Base-by-base conservation (phyloP, 2,888 invertebrate species). In the Tachina fera region DNA sequence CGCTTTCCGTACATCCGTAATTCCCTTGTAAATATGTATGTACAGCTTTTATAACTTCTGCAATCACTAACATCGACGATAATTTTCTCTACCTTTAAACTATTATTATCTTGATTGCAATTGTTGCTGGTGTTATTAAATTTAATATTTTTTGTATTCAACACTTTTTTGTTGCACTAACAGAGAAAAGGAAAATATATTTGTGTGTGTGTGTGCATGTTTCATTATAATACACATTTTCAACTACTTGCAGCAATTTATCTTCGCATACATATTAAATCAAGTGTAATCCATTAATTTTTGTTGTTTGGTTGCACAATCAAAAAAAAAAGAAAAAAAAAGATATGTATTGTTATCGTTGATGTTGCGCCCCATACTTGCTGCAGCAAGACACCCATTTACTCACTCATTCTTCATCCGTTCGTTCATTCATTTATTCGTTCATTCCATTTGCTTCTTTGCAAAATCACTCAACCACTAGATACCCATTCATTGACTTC, bases 221-320 rank as follows among this genome's bases (percentile, higher is more conserved):
- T 77, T 45, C 51, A 83, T 83, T 77, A 60, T 83, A 51, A 11
- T 51, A 72, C 83, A 77, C 76, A 77, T 74, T 77, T 70, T 68
- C 61, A 70, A 85, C 70, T 78, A 72, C 75, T 83, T 75, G 53
- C 53, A 75, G 82, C 67, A 83, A 86, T 86, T 86, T 86, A 86
- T 86, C 86, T 82, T 83, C 82, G 65, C 83, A 67, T 83, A 71
- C 86, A 86, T 86, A 83, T 86, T 86, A 83, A 86, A 86, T 86
- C 83, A 86, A 86, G 83, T 75, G 86, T 83, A 86, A 86, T 86
- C 86, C 86, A 86, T 86, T 86, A 86, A 70, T 75, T 85, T 82
- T 81, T 86, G 86, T 79, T 85, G 78, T 85, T 82, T 78, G 78
- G 67, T 16, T 85, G 82, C 49, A 81, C 65, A 81, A 67, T 71